Base-by-base conservation (phyloP, 2,888 invertebrate genomes). In the Sphecodes monilicornis region DNA sequence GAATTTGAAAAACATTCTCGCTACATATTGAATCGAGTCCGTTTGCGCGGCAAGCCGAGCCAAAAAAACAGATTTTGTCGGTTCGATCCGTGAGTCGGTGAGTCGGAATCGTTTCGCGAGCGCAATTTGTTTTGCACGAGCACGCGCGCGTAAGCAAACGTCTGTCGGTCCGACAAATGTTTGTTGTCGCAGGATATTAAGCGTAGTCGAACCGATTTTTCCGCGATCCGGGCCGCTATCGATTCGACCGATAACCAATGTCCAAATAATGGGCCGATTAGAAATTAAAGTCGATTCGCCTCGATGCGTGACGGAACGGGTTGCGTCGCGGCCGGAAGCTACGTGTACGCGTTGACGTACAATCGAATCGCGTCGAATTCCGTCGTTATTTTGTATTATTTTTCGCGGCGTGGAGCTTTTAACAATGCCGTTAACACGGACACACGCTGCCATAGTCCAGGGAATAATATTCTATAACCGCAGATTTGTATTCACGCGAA, bases 381-480 rank as follows among this genome's bases (percentile, higher is more conserved):
- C 66, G 3, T 10, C 70, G 29, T 71, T 71, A 71, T 82, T 82
- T 75, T 71, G 29, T 36, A 29, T 71, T 46, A 71, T 66, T 82
- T 82, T 71, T 70, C n/a, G 29, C 26, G 60, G 1, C 22, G 36
- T 0, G 36, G 46, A 32, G 87, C 80, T 83, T 89, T 88, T 80
- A 85, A 89, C 81, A 6, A 73, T 54, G 76, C 29, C 36, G n/a
- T 22, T 22, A 10, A 16, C 16, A 22, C 18, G 26, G 66, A 32
- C 66, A 26, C 46, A 29, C 70, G 32, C 41, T 5, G 16, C 26
- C 41, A 22, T 43, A 22, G 54, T 32, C 43, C 43, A 57, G 68
- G 60, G 77, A 82, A 87, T 84, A 84, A 84, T 78, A 82, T 82
- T 84, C 84, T 78, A 86, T 84, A 90, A 89, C 80, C 86, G 71